A percentile compares a stretch with the other conserved stretches of the same genome.
These are phyloP conservation scores for Nemapogon koenigi DNA, from an alignment of 2,888 invertebrate genomes.

Conservation along the genomic window DNA sequence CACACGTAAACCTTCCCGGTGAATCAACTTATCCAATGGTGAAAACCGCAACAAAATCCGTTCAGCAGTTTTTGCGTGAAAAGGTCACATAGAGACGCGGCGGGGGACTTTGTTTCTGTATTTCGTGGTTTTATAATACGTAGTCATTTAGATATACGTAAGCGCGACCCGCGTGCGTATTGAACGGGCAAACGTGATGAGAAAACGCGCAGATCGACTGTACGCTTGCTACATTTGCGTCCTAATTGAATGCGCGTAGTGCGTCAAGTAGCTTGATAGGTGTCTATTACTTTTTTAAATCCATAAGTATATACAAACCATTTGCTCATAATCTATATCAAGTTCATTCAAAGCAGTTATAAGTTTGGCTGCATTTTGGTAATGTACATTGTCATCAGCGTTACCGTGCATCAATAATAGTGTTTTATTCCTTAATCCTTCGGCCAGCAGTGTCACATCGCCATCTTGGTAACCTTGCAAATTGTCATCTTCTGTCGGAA, in stretches of 20 bases:
- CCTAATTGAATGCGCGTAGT: too few species aligned
- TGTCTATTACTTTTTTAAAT: neutral
- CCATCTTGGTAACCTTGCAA: conserved; percentile 73
- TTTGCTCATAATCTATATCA: conserved; percentile 82
- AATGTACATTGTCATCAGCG: conserved; percentile 92
- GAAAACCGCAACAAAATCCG: too few species aligned
- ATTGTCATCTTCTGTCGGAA: conserved; percentile 77
- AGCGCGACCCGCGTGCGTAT: too few species aligned
- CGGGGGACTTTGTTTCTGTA: too few species aligned
- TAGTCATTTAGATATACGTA: too few species aligned
- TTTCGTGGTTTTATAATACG: too few species aligned
- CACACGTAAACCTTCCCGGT: too few species aligned
- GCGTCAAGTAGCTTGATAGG: neutral
- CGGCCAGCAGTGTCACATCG: conserved; percentile 72
- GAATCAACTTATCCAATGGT: too few species aligned
- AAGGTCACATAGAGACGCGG: too few species aligned
- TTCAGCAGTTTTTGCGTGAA: too few species aligned
- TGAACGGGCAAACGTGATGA: too few species aligned
- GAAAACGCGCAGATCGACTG: too few species aligned
- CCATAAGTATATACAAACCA: conserved; percentile 63
- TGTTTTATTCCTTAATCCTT: conserved; percentile 74
- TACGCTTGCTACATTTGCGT: neutral
- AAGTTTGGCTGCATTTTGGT: conserved; percentile 80
- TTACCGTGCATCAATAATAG: conserved; percentile 90
- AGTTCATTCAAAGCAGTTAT: conserved; percentile 74